Percentiles rank a stretch among this genome's conserved stretches.
These are phyloP conservation scores for Hoplostethus atlanticus DNA, from an alignment of 2,797 vertebrate genomes.

Conservation along the genomic window DNA sequence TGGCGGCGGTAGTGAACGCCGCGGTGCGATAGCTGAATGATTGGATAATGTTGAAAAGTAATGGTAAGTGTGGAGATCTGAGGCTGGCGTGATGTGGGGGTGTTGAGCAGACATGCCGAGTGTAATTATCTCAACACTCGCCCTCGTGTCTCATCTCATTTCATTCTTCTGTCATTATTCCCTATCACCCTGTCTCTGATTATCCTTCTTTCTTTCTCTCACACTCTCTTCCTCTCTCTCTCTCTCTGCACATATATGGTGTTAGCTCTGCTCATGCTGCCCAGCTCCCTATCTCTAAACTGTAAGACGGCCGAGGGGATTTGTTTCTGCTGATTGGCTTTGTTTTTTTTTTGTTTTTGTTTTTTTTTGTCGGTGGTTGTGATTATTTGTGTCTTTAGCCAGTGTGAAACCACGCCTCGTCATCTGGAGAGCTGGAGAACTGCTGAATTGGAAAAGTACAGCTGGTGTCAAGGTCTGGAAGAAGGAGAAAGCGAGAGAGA, in stretches of 20 bases:
- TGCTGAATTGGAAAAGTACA: conserved; percentile 72
- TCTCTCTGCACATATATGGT: conserved; percentile 45
- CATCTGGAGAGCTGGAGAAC: conserved; percentile 61
- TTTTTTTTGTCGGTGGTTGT: conserved; percentile 3
- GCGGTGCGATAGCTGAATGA: neutral
- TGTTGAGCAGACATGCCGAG: conserved; percentile 55
- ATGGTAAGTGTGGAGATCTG: conserved; percentile 9
- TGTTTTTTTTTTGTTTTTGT: conserved; percentile 18
- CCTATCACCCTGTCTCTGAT: too few species aligned
- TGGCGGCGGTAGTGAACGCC: neutral
- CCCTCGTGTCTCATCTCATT: conserved; percentile 52
- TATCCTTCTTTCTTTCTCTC: neutral
- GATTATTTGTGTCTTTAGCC: conserved; percentile 49
- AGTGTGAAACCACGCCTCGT: conserved; percentile 39
- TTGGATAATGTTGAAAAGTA: conserved; percentile 27
- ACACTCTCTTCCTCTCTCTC: conserved; percentile 18
- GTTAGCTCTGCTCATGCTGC: conserved; percentile 31
- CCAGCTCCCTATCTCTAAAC: conserved; percentile 29
- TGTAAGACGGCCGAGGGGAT: conserved; percentile 26
- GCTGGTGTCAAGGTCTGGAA: conserved; percentile 65
- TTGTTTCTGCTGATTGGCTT: conserved; percentile 53
- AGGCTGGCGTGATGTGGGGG: conserved; percentile 28
- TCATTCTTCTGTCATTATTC: conserved; percentile 34
- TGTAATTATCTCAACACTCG: conserved; percentile 58
- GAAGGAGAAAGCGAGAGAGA: conserved; percentile 31